Evolutionary conservation across 2,888 invertebrate genomes (phyloP), one percentile per base, ranked within the genome.

Genomic region (Tinea semifulvella): DNA sequence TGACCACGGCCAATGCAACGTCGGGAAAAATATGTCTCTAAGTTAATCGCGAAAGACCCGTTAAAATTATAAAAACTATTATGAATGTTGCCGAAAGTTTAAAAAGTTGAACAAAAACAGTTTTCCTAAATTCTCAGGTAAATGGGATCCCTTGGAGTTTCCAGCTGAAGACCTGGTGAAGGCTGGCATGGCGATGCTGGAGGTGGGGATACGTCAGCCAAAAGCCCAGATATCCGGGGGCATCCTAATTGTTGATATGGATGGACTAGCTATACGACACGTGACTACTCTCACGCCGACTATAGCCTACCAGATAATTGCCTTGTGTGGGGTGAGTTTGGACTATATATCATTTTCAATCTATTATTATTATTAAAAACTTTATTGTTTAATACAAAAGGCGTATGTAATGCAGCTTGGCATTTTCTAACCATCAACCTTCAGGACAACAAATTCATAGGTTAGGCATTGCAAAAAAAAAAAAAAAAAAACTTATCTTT

Each of bases 221-320:
- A 76, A 76, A 55, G 47, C 72, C 16, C 77, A 77, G 51, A 55
- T 77, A 7, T 26, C 77, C 1, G 77, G 71, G 0, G 65, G 65
- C 2, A 67, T 69, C 0, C 59, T 63, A 2, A 58, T 79, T 0
- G 61, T 77, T 2, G 79, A 79, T 54, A 51, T 76, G 43, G 66
- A 66, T 10, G 72, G 72, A 0, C 38, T 76, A 13, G 59, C 68
- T 1, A 28, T 77, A 26, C 53, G 61, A 1, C 79, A 79, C 19
- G 61, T 71, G 6, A 53, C 77, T 0, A 52, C 66, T 0, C 46
- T 79, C 11, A 77, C 76, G 1, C 79, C 79, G 0, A 63, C 72
- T 1, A 58, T 77, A 1, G 77, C 77, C 0, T 68, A 76, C 46
- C 77, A 77, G 53, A 74, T 79, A 14, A 75, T 76, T 1, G 54